phyloP scores from a whole-genome alignment of 2,888 invertebrate species.

The Amorpha juglandis region DNA sequence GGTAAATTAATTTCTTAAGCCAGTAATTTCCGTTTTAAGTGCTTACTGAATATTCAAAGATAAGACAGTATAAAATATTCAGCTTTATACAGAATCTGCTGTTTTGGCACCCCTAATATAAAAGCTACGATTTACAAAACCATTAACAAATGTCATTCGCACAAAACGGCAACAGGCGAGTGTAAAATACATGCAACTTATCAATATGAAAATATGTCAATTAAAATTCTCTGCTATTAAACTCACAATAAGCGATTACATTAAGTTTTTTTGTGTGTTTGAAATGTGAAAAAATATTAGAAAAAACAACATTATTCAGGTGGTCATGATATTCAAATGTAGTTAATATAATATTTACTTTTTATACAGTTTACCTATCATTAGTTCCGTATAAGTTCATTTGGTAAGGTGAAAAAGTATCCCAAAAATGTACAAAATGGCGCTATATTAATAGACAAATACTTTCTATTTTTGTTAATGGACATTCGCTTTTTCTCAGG shows the following conservation, averaged over 20 bases:
- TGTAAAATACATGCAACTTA: constrained; percentile 4
- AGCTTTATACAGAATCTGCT: constrained; percentile 5
- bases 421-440: no score
- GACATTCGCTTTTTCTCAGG: no score
- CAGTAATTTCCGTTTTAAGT: constrained; percentile 6
- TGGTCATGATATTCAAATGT: no score
- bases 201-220: constrained; percentile 9
- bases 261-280: neutral
- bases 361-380: no score
- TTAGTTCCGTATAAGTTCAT: no score
- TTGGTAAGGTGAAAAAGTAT: no score
- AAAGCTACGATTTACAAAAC: constrained; percentile 10
- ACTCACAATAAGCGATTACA: neutral
- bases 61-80: constrained; percentile 14
- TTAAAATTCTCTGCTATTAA: no score
- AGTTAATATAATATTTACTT: no score
- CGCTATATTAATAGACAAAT: no score
- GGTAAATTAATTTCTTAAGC: constrained; percentile 1
- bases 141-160: constrained; percentile 13
- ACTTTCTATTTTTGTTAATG: no score
- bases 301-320: no score
- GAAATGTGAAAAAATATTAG: no score
- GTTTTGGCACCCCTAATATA: constrained; percentile 4
- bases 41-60: constrained; percentile 17
- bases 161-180: constrained; percentile 12